These are phyloP conservation scores for Bufotes viridis DNA, from an alignment of 2,797 vertebrate genomes.

Conservation along the genomic window DNA sequence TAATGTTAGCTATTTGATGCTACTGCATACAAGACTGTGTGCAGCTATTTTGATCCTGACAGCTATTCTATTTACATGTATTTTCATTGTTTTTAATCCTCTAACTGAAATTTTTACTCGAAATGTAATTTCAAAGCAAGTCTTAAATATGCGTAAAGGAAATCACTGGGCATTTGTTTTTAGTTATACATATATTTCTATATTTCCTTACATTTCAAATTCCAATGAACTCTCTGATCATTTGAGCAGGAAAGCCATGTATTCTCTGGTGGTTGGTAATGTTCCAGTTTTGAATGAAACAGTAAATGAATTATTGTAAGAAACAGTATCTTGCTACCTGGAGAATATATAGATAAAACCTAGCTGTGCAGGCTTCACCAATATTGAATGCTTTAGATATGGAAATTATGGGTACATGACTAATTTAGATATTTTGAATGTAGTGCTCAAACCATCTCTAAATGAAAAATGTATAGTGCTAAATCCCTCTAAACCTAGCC, in stretches of 20 bases:
- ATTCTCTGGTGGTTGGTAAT: constrained; percentile 19
- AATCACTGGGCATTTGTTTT: neutral
- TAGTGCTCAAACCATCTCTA: constrained; percentile 1
- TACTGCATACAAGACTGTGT: neutral
- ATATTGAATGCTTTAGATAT: constrained; percentile 10
- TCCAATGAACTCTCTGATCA: constrained; percentile 13
- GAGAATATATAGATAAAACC: constrained; percentile 33
- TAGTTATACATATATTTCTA: neutral
- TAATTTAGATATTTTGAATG: constrained; percentile 28
- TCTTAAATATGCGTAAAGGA: neutral
- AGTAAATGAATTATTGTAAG: constrained; percentile 19
- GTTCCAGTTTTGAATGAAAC: constrained; percentile 14
- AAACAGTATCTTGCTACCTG: constrained; percentile 2
- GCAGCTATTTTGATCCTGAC: neutral
- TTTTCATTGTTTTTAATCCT: neutral
- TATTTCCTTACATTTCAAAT: constrained; percentile 27
- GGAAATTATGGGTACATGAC: constrained; percentile 2
- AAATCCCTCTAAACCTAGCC: neutral
- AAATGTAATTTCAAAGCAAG: neutral
- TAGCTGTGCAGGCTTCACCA: neutral
- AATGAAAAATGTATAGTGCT: neutral
- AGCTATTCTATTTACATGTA: neutral
- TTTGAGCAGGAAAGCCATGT: constrained; percentile 20
- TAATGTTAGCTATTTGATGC: neutral
- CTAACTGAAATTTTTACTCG: neutral